These are phyloP conservation scores for Anoplopoma fimbria DNA, from an alignment of 2,113 vertebrate species.

Conservation along the genomic window DNA sequence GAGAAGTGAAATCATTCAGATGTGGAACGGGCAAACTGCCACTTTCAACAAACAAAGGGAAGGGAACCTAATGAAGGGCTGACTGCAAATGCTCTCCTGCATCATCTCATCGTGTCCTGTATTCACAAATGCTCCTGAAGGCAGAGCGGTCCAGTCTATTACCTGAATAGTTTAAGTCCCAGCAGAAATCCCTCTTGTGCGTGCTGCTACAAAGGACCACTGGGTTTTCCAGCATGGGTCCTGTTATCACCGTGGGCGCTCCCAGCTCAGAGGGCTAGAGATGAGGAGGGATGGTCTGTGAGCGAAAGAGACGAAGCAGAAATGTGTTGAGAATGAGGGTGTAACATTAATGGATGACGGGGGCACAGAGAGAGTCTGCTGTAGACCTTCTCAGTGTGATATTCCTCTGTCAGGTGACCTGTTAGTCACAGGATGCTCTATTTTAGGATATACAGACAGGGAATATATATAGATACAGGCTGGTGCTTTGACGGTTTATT, in stretches of 20 bases:
- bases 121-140: neutral
- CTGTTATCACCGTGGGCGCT: conserved; percentile 14
- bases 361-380: conserved; percentile 4
- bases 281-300: neutral
- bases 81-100: conserved; percentile 15
- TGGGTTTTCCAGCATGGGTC: conserved; percentile 32
- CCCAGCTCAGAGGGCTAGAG: neutral
- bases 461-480: neutral
- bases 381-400: conserved; percentile 35
- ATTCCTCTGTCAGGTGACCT: conserved; percentile 27
- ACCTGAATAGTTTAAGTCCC: conserved; percentile 9
- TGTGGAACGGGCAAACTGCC: conserved; percentile 23
- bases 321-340: conserved; percentile 32
- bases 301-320: conserved; percentile 13
- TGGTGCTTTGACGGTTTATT: neutral
- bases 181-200: conserved; percentile 1
- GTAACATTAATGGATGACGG: conserved; percentile 26
- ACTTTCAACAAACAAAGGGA: conserved; percentile 44
- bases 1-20: conserved; percentile 40
- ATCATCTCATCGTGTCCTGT: conserved; percentile 11
- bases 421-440: conserved; percentile 40
- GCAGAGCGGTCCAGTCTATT: conserved; percentile 1
- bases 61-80: neutral
- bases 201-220: neutral
- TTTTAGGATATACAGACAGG: conserved; percentile 16